Percentiles rank a stretch among this genome's conserved stretches.
phyloP scores from a whole-genome alignment of 2,888 invertebrate species.

The Nemotelus pantherinus region DNA sequence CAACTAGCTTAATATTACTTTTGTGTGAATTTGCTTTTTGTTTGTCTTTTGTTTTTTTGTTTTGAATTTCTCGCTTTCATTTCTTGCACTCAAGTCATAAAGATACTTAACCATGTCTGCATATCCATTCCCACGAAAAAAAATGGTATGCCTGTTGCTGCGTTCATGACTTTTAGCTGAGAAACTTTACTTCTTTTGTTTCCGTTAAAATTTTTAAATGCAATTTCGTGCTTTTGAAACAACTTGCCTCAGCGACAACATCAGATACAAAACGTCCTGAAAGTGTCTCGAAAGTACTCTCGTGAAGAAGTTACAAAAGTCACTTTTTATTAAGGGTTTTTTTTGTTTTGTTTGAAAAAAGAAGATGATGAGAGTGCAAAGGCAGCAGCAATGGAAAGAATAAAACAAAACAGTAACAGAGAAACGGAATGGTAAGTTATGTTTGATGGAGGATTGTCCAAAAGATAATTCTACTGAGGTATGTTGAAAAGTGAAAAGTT shows the following conservation, averaged over 20 bases:
- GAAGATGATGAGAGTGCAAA: too few species aligned
- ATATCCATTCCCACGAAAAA: not conserved
- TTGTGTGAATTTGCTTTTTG: too few species aligned
- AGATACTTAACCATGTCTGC: not conserved
- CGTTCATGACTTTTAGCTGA: too few species aligned
- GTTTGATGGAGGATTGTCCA: not conserved
- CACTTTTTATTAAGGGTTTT: constrained; percentile 1
- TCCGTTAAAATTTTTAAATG: not conserved
- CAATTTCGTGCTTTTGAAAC: not conserved
- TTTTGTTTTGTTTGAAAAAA: not conserved
- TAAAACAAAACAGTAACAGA: not conserved
- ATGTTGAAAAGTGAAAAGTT: constrained; percentile 10
- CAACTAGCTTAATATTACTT: too few species aligned
- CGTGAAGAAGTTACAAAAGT: constrained; percentile 4
- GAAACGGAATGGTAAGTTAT: too few species aligned
- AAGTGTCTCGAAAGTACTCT: not conserved
- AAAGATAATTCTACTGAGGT: not conserved
- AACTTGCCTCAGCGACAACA: not conserved
- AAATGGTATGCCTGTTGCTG: too few species aligned
- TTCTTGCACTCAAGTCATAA: not conserved
- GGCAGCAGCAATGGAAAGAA: not conserved
- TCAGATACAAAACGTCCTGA: not conserved
- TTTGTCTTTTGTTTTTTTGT: too few species aligned
- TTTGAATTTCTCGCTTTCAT: not conserved
- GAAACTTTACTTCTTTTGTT: not conserved